Evolutionary conservation across 2,888 invertebrate species (phyloP).

Genomic region (Hoplodrina ambigua): DNA sequence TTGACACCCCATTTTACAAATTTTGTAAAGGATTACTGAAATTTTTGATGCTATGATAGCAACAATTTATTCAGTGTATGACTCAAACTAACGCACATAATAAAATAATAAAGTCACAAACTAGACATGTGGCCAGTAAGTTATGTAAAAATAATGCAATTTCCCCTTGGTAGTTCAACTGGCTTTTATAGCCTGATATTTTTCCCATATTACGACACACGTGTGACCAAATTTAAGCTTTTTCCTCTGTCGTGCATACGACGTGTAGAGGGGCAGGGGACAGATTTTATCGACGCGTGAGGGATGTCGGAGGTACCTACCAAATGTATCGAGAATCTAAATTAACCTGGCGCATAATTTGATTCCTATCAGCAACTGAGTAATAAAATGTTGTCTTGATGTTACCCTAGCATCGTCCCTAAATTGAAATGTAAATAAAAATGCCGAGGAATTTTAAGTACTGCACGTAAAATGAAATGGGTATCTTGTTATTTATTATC

Average conservation of each 20-base stretch:
- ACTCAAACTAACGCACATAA: neutral
- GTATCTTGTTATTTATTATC: conserved; percentile 50
- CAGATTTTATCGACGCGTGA: conserved; percentile 72
- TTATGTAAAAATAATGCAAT: conserved; percentile 63
- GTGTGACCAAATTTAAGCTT: conserved; percentile 70
- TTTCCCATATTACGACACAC: conserved; percentile 65
- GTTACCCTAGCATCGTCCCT: conserved; percentile 26
- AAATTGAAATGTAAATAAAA: conserved; percentile 61
- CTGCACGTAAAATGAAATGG: conserved; percentile 38
- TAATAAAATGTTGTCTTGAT: conserved; percentile 64
- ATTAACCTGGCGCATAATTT: conserved; percentile 70
- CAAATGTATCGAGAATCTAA: conserved; percentile 72
- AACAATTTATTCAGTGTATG: neutral
- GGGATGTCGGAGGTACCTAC: conserved; percentile 64
- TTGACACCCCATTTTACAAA: neutral
- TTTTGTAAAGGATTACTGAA: neutral
- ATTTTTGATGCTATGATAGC: neutral
- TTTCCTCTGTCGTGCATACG: conserved; percentile 68
- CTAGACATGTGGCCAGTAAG: conserved; percentile 17
- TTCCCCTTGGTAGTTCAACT: conserved; percentile 56
- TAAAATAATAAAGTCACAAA: conserved; percentile 26
- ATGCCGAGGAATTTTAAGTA: conserved; percentile 44
- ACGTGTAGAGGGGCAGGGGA: conserved; percentile 65
- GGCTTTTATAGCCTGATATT: conserved; percentile 61
- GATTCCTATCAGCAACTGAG: conserved; percentile 68